A percentile compares a stretch with the other conserved stretches of the same genome.
These are phyloP conservation scores for Noctilio leporinus DNA, from an alignment of 2,113 vertebrate species.

Conservation along the genomic window DNA sequence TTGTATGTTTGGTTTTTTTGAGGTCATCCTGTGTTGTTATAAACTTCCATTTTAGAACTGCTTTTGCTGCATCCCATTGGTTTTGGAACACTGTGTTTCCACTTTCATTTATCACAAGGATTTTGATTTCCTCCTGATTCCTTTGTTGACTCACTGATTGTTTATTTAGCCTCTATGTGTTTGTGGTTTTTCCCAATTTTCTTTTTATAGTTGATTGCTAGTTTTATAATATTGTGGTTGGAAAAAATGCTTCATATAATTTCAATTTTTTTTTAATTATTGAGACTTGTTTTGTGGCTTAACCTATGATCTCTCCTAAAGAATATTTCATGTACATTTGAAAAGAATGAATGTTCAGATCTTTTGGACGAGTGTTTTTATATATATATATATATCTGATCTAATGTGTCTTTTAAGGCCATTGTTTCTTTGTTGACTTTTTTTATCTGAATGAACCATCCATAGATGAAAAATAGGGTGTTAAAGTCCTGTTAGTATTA, in stretches of 20 bases:
- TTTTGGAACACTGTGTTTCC: neutral
- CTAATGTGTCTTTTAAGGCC: neutral
- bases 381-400: neutral
- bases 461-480: neutral
- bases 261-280: neutral
- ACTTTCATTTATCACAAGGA: neutral
- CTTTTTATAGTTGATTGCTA: neutral
- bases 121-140: neutral
- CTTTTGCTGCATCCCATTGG: neutral
- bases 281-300: neutral
- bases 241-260: neutral
- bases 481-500: neutral
- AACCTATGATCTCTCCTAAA: neutral
- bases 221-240: neutral
- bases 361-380: neutral
- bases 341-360: neutral
- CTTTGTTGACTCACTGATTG: neutral
- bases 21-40: neutral
- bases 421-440: neutral
- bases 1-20: too few relatives aligned
- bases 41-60: neutral
- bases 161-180: neutral
- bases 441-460: neutral
- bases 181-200: neutral
- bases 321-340: neutral